Percentiles rank a stretch among this genome's conserved stretches.
phyloP scores from a whole-genome alignment of 2,113 vertebrate species.

The Callaeas wilsoni region DNA sequence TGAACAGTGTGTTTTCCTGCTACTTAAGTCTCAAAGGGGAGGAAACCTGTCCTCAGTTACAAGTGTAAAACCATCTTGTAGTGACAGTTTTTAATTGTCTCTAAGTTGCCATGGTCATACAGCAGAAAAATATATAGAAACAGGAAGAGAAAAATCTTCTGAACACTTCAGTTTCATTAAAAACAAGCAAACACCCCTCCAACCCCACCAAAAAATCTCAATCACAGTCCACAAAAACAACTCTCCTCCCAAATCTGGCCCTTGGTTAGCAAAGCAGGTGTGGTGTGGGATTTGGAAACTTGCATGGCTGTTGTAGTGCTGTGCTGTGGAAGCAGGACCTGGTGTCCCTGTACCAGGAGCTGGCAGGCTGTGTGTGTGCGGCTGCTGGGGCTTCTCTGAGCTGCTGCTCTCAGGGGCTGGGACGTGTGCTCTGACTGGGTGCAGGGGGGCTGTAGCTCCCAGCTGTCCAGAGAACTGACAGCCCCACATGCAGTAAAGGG shows the following conservation, averaged over 20 bases:
- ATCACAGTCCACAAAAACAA: neutral
- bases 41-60: neutral
- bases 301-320: neutral
- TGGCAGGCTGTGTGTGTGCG: neutral
- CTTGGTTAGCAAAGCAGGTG: neutral
- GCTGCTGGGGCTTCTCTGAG: neutral
- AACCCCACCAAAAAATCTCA: neutral
- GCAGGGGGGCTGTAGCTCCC: neutral
- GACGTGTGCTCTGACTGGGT: neutral
- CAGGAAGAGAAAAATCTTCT: neutral
- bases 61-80: neutral
- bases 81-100: neutral
- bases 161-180: neutral
- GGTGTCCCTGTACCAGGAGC: accelerated
- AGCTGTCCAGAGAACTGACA: neutral
- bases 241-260: neutral
- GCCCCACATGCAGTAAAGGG: neutral
- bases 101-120: neutral
- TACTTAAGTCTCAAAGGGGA: neutral
- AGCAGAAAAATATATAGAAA: neutral
- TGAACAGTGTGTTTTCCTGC: neutral
- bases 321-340: accelerated
- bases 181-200: neutral
- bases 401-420: neutral
- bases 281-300: neutral